These are phyloP conservation scores for Paramisgurnus dabryanus DNA, from an alignment of 2,113 vertebrate species.

Conservation along the genomic window DNA sequence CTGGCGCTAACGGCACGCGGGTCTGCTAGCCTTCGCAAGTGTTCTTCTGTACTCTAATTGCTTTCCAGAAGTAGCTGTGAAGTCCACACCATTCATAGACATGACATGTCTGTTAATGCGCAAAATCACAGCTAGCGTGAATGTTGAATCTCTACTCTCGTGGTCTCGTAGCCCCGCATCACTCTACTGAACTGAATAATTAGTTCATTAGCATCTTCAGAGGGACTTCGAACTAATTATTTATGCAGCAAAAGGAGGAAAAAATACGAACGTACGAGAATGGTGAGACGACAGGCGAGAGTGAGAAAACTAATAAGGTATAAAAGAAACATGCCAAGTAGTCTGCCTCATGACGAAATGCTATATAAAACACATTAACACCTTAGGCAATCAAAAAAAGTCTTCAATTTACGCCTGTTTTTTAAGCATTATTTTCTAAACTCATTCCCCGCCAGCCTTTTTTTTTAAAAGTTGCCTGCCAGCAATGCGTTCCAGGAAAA, in stretches of 20 bases:
- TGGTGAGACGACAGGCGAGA: background rate
- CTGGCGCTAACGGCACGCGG: background rate
- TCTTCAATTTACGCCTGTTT: slow-evolving; percentile 2
- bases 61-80: slow-evolving; percentile 9
- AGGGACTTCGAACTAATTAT: slow-evolving; percentile 59
- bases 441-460: too few relatives aligned
- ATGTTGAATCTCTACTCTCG: slow-evolving; percentile 35
- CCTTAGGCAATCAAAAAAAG: background rate
- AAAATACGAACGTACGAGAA: background rate
- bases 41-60: slow-evolving; percentile 26
- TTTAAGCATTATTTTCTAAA: too few relatives aligned
- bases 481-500: too few relatives aligned
- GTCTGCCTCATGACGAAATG: background rate
- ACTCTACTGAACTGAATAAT: slow-evolving; percentile 64
- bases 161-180: slow-evolving; percentile 54
- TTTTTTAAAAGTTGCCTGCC: too few relatives aligned
- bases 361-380: background rate
- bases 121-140: slow-evolving; percentile 40
- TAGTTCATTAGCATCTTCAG: slow-evolving; percentile 69
- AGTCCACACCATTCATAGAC: slow-evolving; percentile 16
- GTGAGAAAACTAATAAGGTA: background rate
- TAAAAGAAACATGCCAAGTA: background rate
- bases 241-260: slow-evolving; percentile 43
- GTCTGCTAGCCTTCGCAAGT: background rate
- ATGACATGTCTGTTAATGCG: slow-evolving; percentile 45